Evolutionary conservation across 23 tunicate species (phyloP), one percentile per base, ranked within the genome.

Genomic region (Botrylloides violaceus): DNA sequence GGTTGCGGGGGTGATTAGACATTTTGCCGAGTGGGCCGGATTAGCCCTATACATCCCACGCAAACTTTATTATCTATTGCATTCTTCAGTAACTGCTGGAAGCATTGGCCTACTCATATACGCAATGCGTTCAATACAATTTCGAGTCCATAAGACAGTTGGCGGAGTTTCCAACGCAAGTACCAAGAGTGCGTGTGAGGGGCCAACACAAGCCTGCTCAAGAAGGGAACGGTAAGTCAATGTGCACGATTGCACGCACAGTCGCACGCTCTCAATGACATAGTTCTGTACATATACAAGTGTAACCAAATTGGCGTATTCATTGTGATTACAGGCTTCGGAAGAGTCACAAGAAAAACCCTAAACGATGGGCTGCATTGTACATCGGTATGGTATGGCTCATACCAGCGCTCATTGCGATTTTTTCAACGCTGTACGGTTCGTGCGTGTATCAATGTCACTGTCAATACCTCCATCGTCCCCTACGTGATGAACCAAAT

Each of bases 81-180:
- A n/a, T n/a, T n/a, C n/a, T n/a, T n/a, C n/a, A 63, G 70, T 63
- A 28, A 63, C 70, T 3, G 32, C 70, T 3, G 70, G 70, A 4
- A 63, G 70, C 70, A 63, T 63, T 27, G 70, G 35, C 26, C 35
- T 63, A 3, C 35, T 63, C n/a, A 63, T 63, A 4, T 25, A 63
- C 33, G 70, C 70, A 28, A 63, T 63, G 70, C 32, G 70, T 7
- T 63, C 70, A 4, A 63, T 63, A 63, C 70, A 63, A 63, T 63
- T 63, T 33, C 34, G 70, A 29, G 70, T 63, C 3, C 70, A 63
- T 9, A 63, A 33, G 35, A 63, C 70, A 6, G 70, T 63, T 3
- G 70, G 70, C 29, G 70, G 70, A 29, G 34, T 63, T 3, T 22
- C 70, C 32, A 63, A 63, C 35, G 33, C 33, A 3, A 33, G 70